Evolutionary conservation across 1,140 invertebrate species (phyloP), one percentile per base, ranked within the genome.

Genomic region (Kradibia gibbosae): DNA sequence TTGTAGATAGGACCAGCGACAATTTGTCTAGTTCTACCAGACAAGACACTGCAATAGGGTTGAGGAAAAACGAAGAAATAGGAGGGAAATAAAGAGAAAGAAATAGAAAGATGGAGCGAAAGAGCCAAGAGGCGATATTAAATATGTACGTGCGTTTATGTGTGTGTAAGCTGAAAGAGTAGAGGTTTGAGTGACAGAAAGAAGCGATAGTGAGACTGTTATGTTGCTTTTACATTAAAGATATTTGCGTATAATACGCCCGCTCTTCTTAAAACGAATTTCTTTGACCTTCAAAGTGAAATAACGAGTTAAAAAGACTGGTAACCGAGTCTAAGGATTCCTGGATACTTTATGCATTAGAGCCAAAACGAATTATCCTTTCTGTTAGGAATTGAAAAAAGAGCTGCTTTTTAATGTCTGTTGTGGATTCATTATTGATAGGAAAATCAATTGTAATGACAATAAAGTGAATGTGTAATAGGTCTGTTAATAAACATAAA

Each of bases 151-250:
- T n/a, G n/a, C n/a, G n/a, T n/a, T n/a, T n/a, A n/a, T n/a, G n/a
- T 3, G n/a, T 25, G 31, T 62, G 31, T 20, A 50, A 5, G 39
- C 25, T 17, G 36, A 70, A 25, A 42, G 39, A 42, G 70, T 25
- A 11, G 70, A 45, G 42, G 62, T 67, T 67, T 13, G 42, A 3
- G 15, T 10, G 53, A 73, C 25, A 75, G 50, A 81, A 77, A 81
- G 80, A 77, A 81, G n/a, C 80, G 80, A 74, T 76, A 81, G 65
- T 50, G 13, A 70, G 28, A 1, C 73, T 74, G 80, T 77, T 81
- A 81, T 28, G 48, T 36, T 15, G 72, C 71, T 74, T 80, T 80
- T 71, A 62, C 42, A 57, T 60, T 73, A 73, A 67, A 60, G 70
- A 36, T 39, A 80, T 80, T 80, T 80, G 78, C 78, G 53, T 80